Base-by-base conservation (phyloP, 2,113 vertebrate genomes). In the Rhynchomys soricoides region DNA sequence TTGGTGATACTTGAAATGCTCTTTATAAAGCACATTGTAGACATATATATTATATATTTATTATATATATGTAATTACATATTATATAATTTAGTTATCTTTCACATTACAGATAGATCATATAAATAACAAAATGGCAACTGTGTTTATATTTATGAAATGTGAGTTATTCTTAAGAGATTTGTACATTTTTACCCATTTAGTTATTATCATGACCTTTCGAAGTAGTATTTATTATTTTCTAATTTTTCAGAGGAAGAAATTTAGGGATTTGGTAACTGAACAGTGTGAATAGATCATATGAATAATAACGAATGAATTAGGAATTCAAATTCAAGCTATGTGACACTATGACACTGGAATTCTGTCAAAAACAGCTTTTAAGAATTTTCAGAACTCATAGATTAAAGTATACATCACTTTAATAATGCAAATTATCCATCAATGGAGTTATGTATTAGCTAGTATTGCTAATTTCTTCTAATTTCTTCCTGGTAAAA, bases 171-270 rank as follows among this genome's bases (percentile, higher is more conserved):
- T 83, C 34, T 86, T 92, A 52, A 85, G 24, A 74, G 5, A 45
- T 79, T 95, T n/a, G 17, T 37, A n/a, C 4, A 2, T 91, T 78
- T 24, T 87, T 74, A 93, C 16, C 3, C 48, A 48, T 75, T 91
- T 87, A 64, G 50, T 91, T 9, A 95, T 94, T 91, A 64, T 43
- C 37, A 40, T 3, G 68, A 43, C 21, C 31, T 83, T 91, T 79
- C 37, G 37, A 78, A 34, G 11, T 62, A 86, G 77, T 75, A 31
- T 50, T 52, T 89, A 50, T 57, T 87, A 90, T 59, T 92, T 95
- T 81, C 17, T 89, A 15, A 62, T 95, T 97, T 96, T 95, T 52
- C 55, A 81, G 34, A 48, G 89, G 64, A 88, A 40, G 16, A 95
- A 93, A 93, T 92, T 83, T 81, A 90, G 52, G 40, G 9, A 52